A percentile compares a stretch with the other conserved stretches of the same genome.
phyloP scores from a whole-genome alignment of 2,888 invertebrate genomes.

The Drosophila affinis region DNA sequence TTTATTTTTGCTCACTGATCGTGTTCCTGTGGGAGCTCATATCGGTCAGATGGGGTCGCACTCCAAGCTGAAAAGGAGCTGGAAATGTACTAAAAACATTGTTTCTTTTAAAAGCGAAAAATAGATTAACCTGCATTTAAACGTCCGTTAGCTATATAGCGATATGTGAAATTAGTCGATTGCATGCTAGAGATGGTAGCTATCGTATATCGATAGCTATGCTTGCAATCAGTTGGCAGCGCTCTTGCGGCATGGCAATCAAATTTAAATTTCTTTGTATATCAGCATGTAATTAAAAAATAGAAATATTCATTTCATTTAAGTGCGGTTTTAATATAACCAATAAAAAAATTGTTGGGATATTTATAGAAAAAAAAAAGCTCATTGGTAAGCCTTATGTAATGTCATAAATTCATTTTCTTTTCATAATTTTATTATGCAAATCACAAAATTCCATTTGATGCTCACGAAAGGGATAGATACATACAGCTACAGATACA shows the following conservation, averaged over 20 bases:
- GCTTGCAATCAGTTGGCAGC: not conserved
- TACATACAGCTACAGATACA: not conserved
- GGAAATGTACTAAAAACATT: no score
- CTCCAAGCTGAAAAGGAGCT: not conserved
- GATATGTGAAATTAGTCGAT: not conserved
- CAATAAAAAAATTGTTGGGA: no score
- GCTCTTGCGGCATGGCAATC: not conserved
- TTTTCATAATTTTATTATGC: conserved; percentile 53
- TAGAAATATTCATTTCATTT: not conserved
- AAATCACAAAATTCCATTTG: conserved; percentile 49
- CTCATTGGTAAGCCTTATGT: no score
- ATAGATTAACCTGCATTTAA: not conserved
- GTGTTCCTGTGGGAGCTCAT: conserved; percentile 57
- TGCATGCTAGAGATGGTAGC: not conserved
- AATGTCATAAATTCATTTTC: not conserved
- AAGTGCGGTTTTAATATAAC: no score
- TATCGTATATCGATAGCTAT: not conserved
- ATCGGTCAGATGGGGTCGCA: conserved; percentile 18
- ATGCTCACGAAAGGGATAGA: conserved; percentile 27
- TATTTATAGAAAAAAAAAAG: no score
- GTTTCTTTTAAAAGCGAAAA: not conserved
- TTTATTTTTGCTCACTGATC: conserved; percentile 39
- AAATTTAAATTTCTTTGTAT: no score
- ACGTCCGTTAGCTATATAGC: not conserved
- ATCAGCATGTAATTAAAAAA: no score